A percentile compares a stretch with the other conserved stretches of the same genome.
These are phyloP conservation scores for Mellivora capensis DNA, from an alignment of 2,113 vertebrate genomes.

Conservation along the genomic window DNA sequence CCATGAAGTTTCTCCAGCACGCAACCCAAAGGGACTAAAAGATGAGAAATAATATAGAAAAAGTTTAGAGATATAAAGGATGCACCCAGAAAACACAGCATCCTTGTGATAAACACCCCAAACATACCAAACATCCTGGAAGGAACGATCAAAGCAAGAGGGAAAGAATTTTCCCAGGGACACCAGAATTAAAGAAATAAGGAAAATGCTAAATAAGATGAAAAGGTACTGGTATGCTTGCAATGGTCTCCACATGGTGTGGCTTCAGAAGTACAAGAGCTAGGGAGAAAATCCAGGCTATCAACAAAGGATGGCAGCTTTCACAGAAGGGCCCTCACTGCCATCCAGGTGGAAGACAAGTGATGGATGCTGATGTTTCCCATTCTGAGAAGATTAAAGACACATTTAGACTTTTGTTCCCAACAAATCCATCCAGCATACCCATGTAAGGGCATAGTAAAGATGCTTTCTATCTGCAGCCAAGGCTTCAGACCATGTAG, in stretches of 20 bases:
- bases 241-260: background rate
- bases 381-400: background rate
- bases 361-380: background rate
- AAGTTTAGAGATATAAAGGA: background rate
- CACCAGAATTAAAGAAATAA: background rate
- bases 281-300: background rate
- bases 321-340: background rate
- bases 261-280: background rate
- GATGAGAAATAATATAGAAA: background rate
- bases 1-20: background rate
- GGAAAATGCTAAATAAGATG: background rate
- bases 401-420: background rate
- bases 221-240: fast-evolving
- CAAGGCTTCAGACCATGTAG: background rate
- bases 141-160: background rate
- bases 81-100: background rate
- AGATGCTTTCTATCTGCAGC: background rate
- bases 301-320: too few relatives aligned
- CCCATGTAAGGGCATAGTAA: background rate
- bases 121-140: too few relatives aligned
- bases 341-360: background rate
- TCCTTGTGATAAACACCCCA: background rate
- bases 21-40: background rate
- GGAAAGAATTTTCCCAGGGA: background rate
- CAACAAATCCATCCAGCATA: background rate